These are phyloP conservation scores for Siniperca scherzeri DNA, from an alignment of 2,797 vertebrate genomes.

Conservation along the genomic window DNA sequence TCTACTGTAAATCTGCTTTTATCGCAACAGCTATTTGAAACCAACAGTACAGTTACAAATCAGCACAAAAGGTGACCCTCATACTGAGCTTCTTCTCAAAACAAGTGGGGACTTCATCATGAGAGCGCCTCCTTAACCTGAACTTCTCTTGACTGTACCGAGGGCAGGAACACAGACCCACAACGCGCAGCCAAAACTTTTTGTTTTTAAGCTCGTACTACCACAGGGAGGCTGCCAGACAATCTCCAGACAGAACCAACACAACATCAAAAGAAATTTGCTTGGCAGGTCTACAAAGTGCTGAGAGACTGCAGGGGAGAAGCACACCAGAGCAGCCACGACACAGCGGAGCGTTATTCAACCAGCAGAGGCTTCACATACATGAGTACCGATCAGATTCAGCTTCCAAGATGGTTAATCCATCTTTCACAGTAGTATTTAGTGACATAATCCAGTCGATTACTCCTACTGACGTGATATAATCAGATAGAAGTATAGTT, in stretches of 20 bases:
- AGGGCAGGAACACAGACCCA: background rate
- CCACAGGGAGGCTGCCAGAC: conserved; percentile 25
- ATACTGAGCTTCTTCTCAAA: background rate
- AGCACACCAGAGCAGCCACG: conserved; percentile 12
- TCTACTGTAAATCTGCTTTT: background rate
- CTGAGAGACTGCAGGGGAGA: conserved; percentile 21
- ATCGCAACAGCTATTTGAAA: background rate
- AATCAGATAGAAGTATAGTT: no score
- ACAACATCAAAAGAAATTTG: conserved; percentile 47
- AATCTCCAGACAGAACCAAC: conserved; percentile 44
- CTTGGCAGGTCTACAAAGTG: conserved; percentile 65
- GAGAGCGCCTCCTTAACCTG: background rate
- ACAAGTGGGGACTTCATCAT: background rate
- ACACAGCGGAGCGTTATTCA: background rate
- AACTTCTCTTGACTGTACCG: background rate
- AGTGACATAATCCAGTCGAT: background rate
- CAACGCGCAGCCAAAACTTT: background rate
- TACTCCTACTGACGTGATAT: background rate
- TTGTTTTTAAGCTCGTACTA: conserved; percentile 18
- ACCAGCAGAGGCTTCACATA: conserved; percentile 6
- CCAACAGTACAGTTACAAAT: no score
- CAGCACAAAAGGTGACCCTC: background rate
- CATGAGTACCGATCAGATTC: background rate
- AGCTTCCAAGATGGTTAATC: background rate
- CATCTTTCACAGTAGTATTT: background rate